These are phyloP conservation scores for Microcebus griseorufus DNA, from an alignment of 2,113 vertebrate species.

Conservation along the genomic window DNA sequence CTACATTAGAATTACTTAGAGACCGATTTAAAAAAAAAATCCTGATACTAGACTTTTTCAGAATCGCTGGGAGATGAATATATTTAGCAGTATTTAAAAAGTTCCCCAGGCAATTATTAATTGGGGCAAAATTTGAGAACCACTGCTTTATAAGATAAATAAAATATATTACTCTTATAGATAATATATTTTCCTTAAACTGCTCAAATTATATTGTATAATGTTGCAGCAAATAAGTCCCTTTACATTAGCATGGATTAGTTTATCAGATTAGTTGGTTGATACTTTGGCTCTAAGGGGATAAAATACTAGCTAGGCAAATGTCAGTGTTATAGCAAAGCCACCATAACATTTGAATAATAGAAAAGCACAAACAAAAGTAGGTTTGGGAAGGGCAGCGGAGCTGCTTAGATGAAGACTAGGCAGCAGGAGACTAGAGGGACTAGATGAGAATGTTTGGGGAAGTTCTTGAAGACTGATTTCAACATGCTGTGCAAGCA, in stretches of 20 bases:
- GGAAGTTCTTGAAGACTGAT: neutral
- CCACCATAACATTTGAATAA: neutral
- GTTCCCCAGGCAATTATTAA: neutral
- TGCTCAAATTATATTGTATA: neutral
- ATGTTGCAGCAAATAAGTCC: neutral
- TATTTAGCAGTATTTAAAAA: neutral
- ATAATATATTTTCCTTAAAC: neutral
- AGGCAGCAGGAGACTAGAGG: neutral
- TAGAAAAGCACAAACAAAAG: neutral
- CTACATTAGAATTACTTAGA: neutral
- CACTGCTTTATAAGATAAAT: neutral
- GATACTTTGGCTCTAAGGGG: neutral
- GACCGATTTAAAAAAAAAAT: neutral
- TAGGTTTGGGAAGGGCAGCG: neutral
- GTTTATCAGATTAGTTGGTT: slow-evolving; percentile 32
- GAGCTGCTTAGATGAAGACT: neutral
- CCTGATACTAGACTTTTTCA: neutral
- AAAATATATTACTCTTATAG: neutral
- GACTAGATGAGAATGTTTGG: neutral
- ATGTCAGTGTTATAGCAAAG: neutral
- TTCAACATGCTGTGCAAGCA: neutral
- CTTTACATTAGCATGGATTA: slow-evolving; percentile 9
- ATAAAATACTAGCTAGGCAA: slow-evolving; percentile 8
- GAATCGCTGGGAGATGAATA: neutral
- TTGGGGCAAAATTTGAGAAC: slow-evolving; percentile 22